Conservation (phyloP, 2,797 vertebrate genomes). For the Poeciliopsis presidionis region DNA sequence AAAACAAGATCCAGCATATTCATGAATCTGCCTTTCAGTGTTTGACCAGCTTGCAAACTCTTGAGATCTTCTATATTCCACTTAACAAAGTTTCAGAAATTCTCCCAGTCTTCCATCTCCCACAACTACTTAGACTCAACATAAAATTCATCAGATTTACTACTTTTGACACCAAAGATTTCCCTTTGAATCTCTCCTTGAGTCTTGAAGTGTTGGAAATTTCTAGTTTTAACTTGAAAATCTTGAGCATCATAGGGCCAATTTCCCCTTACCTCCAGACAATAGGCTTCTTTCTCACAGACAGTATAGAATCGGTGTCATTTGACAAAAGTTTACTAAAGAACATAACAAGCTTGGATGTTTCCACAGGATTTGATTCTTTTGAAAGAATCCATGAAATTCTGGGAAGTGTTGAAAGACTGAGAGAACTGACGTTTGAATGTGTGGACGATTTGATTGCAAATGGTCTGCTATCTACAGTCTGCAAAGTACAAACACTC, state of each 20-base stretch:
- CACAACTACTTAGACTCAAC: not conserved
- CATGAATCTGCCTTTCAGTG: not conserved
- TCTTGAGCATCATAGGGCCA: constrained; percentile 27
- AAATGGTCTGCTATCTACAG: not conserved
- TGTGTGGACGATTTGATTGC: not conserved
- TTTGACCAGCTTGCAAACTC: not conserved
- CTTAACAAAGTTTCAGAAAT: constrained; percentile 8
- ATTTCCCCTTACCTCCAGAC: constrained; percentile 31
- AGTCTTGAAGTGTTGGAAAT: constrained; percentile 8
- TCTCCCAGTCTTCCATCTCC: constrained; percentile 6
- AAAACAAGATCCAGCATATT: rapidly evolving
- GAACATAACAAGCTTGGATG: constrained; percentile 4
- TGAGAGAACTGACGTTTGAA: constrained; percentile 7
- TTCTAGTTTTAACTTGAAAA: not conserved
- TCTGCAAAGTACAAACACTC: constrained; percentile 29
- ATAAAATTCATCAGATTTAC: not conserved
- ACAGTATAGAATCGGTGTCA: constrained; percentile 9
- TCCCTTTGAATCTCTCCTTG: constrained; percentile 16
- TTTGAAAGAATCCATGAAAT: not conserved
- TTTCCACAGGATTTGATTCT: rapidly evolving
- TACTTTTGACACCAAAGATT: constrained; percentile 29
- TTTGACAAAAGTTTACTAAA: constrained; percentile 6
- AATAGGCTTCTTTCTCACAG: rapidly evolving
- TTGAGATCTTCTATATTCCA: rapidly evolving
- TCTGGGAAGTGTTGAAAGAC: constrained; percentile 10